Evolutionary conservation across 2,113 vertebrate species (phyloP), one percentile per base, ranked within the genome.

Genomic region (Esox niger): DNA sequence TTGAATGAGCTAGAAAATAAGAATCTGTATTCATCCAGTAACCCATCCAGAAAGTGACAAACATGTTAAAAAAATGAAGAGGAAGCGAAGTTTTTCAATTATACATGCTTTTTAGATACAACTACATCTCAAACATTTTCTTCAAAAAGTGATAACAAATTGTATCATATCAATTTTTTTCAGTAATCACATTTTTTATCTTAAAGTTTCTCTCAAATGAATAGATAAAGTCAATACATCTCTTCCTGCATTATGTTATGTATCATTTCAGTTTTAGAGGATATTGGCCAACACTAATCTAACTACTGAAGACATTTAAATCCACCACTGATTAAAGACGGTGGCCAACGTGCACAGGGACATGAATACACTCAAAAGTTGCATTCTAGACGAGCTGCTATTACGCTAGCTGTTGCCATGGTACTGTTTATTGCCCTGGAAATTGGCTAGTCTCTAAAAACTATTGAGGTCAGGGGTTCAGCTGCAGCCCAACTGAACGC

Each of bases 391-490:
- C 31, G 20, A 25, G 0, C 0, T 4, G 31, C n/a, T 32, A 7
- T 13, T 21, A 4, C 0, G 17, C 46, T 49, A 8, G 66, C 47
- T 10, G 82, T 90, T 70, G 76, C 83, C 73, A 59, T 76, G 65
- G 84, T 69, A 79, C 78, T 82, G 75, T 88, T 91, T 89, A 91
- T 85, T 86, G 79, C 90, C 78, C 84, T 90, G 86, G 87, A 91
- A 90, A 91, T 90, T 85, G 86, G 86, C 72, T 67, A 61, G 67
- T 76, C 86, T 25, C 70, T 72, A 15, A 67, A 82, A 82, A 78
- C 78, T 25, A 46, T 49, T 20, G 77, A 77, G 91, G 90, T 91
- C 90, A 91, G 62, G 80, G 87, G 89, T 86, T 90, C 86, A 88
- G 32, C 74, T 58, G 30, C 30, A 26, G n/a, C 59, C n/a, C 30